A percentile compares a stretch with the other conserved stretches of the same genome.
Evolutionary conservation across 2,888 invertebrate genomes (phyloP).

Genomic region (Psylliodes chrysocephalus): DNA sequence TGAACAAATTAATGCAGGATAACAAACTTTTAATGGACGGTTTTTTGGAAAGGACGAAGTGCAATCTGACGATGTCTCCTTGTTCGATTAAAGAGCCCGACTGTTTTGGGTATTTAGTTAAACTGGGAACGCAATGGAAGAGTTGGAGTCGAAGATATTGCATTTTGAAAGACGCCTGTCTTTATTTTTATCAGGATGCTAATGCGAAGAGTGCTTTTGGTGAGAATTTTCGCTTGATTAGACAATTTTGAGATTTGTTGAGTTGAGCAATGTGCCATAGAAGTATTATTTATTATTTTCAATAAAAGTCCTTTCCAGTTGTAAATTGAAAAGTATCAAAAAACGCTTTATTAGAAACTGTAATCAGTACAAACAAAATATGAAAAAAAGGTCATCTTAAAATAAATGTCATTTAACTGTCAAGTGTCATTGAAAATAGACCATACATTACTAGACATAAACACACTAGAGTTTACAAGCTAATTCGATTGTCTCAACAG

Average conservation of each 20-base stretch:
- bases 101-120: constrained; percentile 92
- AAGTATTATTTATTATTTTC: too few relatives aligned
- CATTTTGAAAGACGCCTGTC: constrained; percentile 93
- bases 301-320: too few relatives aligned
- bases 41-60: constrained; percentile 81
- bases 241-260: background rate
- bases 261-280: too few relatives aligned
- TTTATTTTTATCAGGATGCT: constrained; percentile 92
- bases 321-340: too few relatives aligned
- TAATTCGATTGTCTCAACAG: too few relatives aligned
- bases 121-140: constrained; percentile 86
- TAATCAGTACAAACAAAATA: background rate
- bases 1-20: constrained; percentile 80
- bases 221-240: constrained; percentile 61
- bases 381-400: too few relatives aligned
- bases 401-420: too few relatives aligned
- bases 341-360: too few relatives aligned
- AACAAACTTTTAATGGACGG: constrained; percentile 64
- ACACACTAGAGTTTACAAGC: too few relatives aligned
- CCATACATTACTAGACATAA: too few relatives aligned
- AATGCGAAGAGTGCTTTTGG: constrained; percentile 90
- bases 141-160: constrained; percentile 94
- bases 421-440: too few relatives aligned
- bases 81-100: constrained; percentile 84
- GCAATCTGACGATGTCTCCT: constrained; percentile 84